phyloP scores from a whole-genome alignment of 2,888 invertebrate species.

The Epinotia ramella region DNA sequence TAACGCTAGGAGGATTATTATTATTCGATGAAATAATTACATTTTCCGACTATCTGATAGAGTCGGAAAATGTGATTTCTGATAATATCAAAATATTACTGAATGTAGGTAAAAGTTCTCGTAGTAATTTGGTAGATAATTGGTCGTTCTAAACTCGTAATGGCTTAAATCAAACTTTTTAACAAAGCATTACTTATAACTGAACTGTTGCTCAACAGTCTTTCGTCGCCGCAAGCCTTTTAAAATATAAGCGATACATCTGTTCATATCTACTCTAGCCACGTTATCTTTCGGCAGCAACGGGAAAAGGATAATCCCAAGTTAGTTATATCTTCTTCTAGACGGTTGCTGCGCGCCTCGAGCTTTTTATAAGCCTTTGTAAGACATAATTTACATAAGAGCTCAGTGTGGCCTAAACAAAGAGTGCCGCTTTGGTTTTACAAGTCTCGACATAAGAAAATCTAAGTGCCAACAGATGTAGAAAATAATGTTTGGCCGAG shows the following conservation, averaged over 20 bases:
- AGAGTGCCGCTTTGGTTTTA: neutral
- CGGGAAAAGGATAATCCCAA: constrained; percentile 21
- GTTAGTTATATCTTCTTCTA: constrained; percentile 29
- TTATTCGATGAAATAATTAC: too few species aligned
- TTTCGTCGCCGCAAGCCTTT: neutral
- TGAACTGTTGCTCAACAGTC: too few species aligned
- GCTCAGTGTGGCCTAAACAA: constrained; percentile 22
- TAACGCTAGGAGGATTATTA: too few species aligned
- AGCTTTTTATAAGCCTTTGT: constrained; percentile 26
- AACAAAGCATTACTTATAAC: neutral
- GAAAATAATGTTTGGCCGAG: neutral
- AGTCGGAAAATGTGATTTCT: too few species aligned
- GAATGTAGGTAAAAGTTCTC: too few species aligned
- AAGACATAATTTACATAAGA: constrained; percentile 27
- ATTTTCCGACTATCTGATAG: too few species aligned
- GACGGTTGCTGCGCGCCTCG: constrained; percentile 16
- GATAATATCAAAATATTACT: too few species aligned
- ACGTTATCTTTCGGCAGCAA: constrained; percentile 13
- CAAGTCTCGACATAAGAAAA: constrained; percentile 1
- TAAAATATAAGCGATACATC: neutral
- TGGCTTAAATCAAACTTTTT: neutral
- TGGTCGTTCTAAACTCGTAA: neutral
- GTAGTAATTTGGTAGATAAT: too few species aligned
- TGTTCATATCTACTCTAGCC: neutral
- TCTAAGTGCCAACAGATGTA: neutral